Conservation (phyloP, 2,888 invertebrate genomes). For the Noctua comes region DNA sequence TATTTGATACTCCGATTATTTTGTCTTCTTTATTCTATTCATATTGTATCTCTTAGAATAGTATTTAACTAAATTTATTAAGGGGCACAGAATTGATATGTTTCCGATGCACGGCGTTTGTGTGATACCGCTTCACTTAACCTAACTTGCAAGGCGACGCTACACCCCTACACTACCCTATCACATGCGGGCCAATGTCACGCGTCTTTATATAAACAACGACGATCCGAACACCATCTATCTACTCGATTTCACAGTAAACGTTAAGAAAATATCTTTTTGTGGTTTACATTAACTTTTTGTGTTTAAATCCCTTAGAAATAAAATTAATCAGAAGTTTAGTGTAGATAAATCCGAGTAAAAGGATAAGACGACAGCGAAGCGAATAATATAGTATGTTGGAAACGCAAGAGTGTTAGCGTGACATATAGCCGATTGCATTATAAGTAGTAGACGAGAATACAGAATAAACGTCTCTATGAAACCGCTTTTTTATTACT, state of each 20-base stretch:
- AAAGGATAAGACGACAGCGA: conserved; percentile 75
- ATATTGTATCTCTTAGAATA: conserved; percentile 90
- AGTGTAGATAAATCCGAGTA: conserved; percentile 71
- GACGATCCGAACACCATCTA: conserved; percentile 80
- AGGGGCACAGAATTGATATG: conserved; percentile 95
- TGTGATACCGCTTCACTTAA: conserved; percentile 90
- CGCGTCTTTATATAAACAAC: conserved; percentile 79
- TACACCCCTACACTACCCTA: conserved; percentile 88
- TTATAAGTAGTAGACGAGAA: conserved; percentile 87
- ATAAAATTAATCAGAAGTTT: conserved; percentile 72
- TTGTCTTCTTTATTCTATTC: conserved; percentile 87
- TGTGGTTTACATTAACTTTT: conserved; percentile 66
- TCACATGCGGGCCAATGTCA: conserved; percentile 89
- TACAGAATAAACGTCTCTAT: conserved; percentile 91
- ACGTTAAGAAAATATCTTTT: conserved; percentile 82
- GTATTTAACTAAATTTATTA: conserved; percentile 91
- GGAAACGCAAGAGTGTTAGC: conserved; percentile 81
- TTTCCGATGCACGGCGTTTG: conserved; percentile 94
- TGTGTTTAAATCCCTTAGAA: conserved; percentile 66
- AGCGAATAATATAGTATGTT: conserved; percentile 75
- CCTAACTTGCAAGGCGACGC: conserved; percentile 90
- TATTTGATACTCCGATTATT: conserved; percentile 89
- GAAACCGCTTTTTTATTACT: conserved; percentile 89
- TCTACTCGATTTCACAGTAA: conserved; percentile 85
- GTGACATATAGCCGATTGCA: conserved; percentile 89